phyloP scores from a whole-genome alignment of 2,888 invertebrate genomes.

The Rhingia campestris region DNA sequence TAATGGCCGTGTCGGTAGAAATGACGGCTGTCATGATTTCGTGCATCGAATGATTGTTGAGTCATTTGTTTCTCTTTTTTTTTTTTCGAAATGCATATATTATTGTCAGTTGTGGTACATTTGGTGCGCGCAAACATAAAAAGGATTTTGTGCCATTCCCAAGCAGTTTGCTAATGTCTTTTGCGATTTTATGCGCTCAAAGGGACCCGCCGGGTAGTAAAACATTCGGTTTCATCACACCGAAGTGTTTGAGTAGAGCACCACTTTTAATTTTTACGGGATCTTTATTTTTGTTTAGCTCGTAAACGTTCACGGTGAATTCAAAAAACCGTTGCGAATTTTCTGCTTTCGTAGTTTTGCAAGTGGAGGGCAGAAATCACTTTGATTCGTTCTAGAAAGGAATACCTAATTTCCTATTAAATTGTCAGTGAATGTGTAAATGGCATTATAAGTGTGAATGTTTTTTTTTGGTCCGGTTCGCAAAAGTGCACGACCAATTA shows the following conservation, averaged over 20 bases:
- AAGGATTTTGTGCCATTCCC: constrained; percentile 56
- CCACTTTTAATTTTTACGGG: constrained; percentile 15
- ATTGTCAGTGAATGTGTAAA: constrained; percentile 71
- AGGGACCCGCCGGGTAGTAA: constrained; percentile 66
- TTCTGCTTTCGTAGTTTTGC: constrained; percentile 69
- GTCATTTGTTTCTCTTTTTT: constrained; percentile 23
- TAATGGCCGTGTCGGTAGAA: constrained; percentile 39
- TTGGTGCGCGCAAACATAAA: constrained; percentile 71
- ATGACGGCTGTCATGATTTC: constrained; percentile 63
- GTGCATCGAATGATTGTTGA: constrained; percentile 48
- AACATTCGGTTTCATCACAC: constrained; percentile 66
- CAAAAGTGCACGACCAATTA: not conserved
- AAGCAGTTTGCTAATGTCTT: constrained; percentile 48
- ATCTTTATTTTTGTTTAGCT: constrained; percentile 5
- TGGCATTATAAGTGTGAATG: constrained; percentile 45
- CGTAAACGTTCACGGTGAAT: constrained; percentile 38
- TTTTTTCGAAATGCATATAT: constrained; percentile 62
- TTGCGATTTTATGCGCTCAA: constrained; percentile 64
- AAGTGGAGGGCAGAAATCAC: constrained; percentile 69
- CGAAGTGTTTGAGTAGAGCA: constrained; percentile 66
- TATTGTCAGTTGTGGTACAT: constrained; percentile 71
- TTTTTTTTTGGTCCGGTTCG: not conserved
- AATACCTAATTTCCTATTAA: constrained; percentile 65
- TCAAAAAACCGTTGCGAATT: constrained; percentile 68
- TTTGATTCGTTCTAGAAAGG: constrained; percentile 73